Evolutionary conservation across 1,140 invertebrate species (phyloP).

Genomic region (Littorina saxatilis): DNA sequence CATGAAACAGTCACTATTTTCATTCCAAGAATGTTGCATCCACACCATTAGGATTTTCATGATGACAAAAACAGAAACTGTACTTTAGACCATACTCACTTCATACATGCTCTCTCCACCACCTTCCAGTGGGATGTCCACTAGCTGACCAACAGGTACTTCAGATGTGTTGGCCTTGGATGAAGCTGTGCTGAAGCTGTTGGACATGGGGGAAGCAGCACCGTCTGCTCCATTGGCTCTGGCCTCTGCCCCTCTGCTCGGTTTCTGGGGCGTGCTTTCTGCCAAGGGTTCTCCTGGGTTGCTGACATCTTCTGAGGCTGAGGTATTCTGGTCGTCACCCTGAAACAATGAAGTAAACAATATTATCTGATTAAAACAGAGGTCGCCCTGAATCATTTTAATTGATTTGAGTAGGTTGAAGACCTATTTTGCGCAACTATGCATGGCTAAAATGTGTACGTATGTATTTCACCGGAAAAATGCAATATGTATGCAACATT

Average conservation of each 20-base stretch:
- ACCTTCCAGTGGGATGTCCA: slow-evolving; percentile 66
- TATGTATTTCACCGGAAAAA: too few species aligned
- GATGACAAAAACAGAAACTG: neutral
- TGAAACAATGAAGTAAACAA: slow-evolving; percentile 1
- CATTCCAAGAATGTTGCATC: too few species aligned
- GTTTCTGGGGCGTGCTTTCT: slow-evolving; percentile 64
- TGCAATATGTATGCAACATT: too few species aligned
- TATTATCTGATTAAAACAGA: too few species aligned
- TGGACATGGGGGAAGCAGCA: slow-evolving; percentile 25
- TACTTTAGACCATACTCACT: slow-evolving; percentile 1
- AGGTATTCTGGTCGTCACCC: neutral
- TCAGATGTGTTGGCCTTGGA: neutral
- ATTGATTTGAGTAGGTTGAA: too few species aligned
- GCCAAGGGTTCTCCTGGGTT: slow-evolving; percentile 53
- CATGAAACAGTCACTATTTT: too few species aligned
- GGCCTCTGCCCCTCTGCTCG: neutral
- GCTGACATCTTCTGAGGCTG: neutral
- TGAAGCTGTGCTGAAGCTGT: slow-evolving; percentile 15
- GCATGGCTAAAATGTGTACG: too few species aligned
- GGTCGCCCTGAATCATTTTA: too few species aligned
- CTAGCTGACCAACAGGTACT: slow-evolving; percentile 58
- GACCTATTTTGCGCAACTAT: too few species aligned
- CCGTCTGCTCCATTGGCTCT: slow-evolving; percentile 31
- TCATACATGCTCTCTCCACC: slow-evolving; percentile 24
- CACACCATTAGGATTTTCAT: too few species aligned